Evolutionary conservation across 2,113 vertebrate species (phyloP), one percentile per base, ranked within the genome.

Genomic region (Gambusia holbrooki): DNA sequence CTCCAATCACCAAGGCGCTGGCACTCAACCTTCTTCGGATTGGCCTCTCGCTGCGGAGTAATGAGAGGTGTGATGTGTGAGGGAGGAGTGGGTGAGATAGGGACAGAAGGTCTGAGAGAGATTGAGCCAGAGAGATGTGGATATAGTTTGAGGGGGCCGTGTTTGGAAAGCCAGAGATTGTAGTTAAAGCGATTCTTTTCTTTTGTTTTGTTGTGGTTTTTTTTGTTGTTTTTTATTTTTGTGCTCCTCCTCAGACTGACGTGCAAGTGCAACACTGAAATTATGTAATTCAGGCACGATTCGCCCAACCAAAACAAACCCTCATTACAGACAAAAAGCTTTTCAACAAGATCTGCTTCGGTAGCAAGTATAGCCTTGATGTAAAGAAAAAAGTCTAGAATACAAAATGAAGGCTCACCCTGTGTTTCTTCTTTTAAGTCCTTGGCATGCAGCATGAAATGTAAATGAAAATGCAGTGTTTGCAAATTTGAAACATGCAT

Each of bases 81-180:
- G 90, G 80, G 85, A 88, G 86, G 77, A 89, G 89, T 90, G 84
- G 80, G 90, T 91, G 90, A 92, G 81, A 73, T 58, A 32, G 69
- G 82, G 70, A 87, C 84, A 90, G 83, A 88, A 90, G 83, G 82
- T 89, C 86, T 86, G 77, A 77, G 74, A 69, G 82, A 77, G 72
- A 83, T 42, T 70, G 86, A 86, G 80, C 65, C 22, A 37, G 78
- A 75, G 82, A 40, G 86, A 87, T 82, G 72, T 79, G 85, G 85
- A 86, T 84, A 83, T 85, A 88, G 84, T 37, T 71, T 90, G 86
- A 90, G 87, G 79, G 76, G 84, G 86, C 58, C 68, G 86, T 77
- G 68, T 89, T 88, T 85, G 71, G 51, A 85, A 83, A 79, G 63
- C 17, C 6, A 74, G 63, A 3, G 45, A 80, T 88, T 67, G 42